These are phyloP conservation scores for Chaenogobius annularis DNA, from an alignment of 2,113 vertebrate genomes.

Conservation along the genomic window DNA sequence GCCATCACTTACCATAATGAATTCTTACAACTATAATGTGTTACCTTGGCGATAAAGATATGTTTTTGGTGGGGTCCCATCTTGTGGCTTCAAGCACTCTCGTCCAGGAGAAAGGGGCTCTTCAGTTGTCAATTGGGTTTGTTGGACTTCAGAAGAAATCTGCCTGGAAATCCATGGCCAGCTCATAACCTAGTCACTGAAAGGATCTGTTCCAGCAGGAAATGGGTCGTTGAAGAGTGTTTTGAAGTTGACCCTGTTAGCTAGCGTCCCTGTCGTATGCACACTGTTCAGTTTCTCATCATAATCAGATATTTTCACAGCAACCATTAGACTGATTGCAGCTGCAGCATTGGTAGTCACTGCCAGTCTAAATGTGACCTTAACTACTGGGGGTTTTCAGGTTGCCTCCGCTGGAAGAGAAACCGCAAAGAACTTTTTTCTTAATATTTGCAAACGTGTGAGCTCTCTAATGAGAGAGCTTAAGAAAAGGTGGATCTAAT, in stretches of 20 bases:
- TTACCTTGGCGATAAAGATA: conserved; percentile 17
- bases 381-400: conserved; percentile 70
- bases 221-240: conserved; percentile 58
- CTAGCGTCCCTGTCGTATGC: conserved; percentile 59
- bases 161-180: conserved; percentile 48
- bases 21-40: conserved; percentile 13
- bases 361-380: conserved; percentile 54
- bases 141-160: conserved; percentile 17
- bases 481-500: conserved; percentile 77
- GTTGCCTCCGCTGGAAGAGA: conserved; percentile 74
- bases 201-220: conserved; percentile 66
- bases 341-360: conserved; percentile 58
- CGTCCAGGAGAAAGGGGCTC: conserved; percentile 36
- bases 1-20: not conserved
- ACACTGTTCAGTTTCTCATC: conserved; percentile 58
- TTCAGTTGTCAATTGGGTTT: conserved; percentile 35
- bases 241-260: conserved; percentile 65
- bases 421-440: conserved; percentile 45
- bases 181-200: conserved; percentile 58
- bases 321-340: conserved; percentile 61
- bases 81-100: conserved; percentile 55
- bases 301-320: conserved; percentile 75
- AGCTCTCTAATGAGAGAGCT: conserved; percentile 65
- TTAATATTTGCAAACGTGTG: conserved; percentile 58
- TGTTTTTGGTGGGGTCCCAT: conserved; percentile 44